Conservation (phyloP, 2,888 invertebrate species). For the Dyspetes luteomarginatus region DNA sequence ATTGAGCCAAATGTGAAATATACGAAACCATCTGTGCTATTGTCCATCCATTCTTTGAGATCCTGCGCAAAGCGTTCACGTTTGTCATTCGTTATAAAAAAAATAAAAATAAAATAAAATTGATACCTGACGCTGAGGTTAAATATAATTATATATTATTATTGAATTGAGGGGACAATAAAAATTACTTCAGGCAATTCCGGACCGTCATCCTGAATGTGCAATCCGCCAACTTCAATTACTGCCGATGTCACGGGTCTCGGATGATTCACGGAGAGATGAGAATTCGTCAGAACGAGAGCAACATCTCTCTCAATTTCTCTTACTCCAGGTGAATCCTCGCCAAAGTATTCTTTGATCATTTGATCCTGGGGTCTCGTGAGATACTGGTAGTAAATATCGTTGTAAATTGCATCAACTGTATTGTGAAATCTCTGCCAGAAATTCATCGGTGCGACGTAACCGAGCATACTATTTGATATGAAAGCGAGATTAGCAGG, state of each 20-base stretch:
- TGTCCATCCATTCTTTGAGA: conserved; percentile 77
- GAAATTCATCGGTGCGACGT: conserved; percentile 65
- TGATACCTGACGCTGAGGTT: too few species aligned
- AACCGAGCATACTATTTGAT: conserved; percentile 65
- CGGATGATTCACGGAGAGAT: conserved; percentile 83
- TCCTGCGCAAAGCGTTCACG: conserved; percentile 67
- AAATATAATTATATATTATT: too few species aligned
- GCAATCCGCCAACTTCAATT: conserved; percentile 85
- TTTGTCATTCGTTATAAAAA: too few species aligned
- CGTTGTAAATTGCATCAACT: conserved; percentile 38
- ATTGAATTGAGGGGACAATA: too few species aligned
- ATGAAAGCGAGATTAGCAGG: conserved; percentile 73
- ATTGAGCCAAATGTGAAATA: conserved; percentile 79
- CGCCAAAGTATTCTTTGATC: conserved; percentile 70
- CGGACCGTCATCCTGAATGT: conserved; percentile 80
- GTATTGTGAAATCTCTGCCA: conserved; percentile 72
- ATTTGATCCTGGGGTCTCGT: conserved; percentile 69
- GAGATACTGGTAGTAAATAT: conserved; percentile 63
- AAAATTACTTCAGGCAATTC: conserved; percentile 70
- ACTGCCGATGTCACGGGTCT: conserved; percentile 83
- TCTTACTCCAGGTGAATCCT: conserved; percentile 79
- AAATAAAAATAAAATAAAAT: neutral
- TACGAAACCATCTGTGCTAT: conserved; percentile 76
- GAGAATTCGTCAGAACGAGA: conserved; percentile 84
- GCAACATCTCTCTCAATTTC: conserved; percentile 84